Evolutionary conservation across 1,140 invertebrate genomes (phyloP).

Genomic region (Drosophila fuyamai): DNA sequence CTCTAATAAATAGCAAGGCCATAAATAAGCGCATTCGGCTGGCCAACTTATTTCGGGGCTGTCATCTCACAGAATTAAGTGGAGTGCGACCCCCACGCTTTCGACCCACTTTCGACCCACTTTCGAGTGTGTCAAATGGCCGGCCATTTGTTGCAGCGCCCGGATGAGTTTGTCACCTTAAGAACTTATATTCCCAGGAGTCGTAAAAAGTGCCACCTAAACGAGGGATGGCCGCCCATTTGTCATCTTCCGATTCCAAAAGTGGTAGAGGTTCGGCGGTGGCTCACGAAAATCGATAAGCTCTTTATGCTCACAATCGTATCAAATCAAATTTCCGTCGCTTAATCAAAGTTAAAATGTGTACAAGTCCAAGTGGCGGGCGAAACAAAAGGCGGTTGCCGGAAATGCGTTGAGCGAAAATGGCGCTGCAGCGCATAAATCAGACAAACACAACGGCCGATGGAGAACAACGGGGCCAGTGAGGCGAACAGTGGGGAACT

Average conservation of each 20-base stretch:
- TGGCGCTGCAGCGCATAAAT: slow-evolving; percentile 70
- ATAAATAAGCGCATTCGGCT: slow-evolving; percentile 58
- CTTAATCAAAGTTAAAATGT: slow-evolving; percentile 79
- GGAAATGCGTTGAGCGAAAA: slow-evolving; percentile 77
- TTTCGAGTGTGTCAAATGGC: slow-evolving; percentile 78
- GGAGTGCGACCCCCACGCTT: slow-evolving; percentile 19
- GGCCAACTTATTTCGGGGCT: slow-evolving; percentile 35
- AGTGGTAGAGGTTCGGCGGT: slow-evolving; percentile 5
- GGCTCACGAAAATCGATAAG: slow-evolving; percentile 60
- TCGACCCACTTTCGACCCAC: slow-evolving; percentile 17
- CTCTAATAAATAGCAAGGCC: slow-evolving; percentile 11
- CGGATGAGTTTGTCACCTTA: slow-evolving; percentile 76
- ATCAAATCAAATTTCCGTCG: slow-evolving; percentile 75
- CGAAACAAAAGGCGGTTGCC: slow-evolving; percentile 62
- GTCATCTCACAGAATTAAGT: slow-evolving; percentile 66
- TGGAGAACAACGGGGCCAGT: slow-evolving; percentile 35
- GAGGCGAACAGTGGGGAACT: slow-evolving; percentile 10
- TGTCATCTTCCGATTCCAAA: slow-evolving; percentile 56
- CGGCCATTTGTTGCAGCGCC: slow-evolving; percentile 72
- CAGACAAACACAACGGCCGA: slow-evolving; percentile 42
- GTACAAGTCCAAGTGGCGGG: slow-evolving; percentile 53
- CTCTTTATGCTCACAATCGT: slow-evolving; percentile 59
- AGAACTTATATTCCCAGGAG: slow-evolving; percentile 22
- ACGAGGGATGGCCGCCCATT: slow-evolving; percentile 62
- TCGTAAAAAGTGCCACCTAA: slow-evolving; percentile 40